Base-by-base conservation (phyloP, 2,888 invertebrate species). In the Crocallis elinguaria region DNA sequence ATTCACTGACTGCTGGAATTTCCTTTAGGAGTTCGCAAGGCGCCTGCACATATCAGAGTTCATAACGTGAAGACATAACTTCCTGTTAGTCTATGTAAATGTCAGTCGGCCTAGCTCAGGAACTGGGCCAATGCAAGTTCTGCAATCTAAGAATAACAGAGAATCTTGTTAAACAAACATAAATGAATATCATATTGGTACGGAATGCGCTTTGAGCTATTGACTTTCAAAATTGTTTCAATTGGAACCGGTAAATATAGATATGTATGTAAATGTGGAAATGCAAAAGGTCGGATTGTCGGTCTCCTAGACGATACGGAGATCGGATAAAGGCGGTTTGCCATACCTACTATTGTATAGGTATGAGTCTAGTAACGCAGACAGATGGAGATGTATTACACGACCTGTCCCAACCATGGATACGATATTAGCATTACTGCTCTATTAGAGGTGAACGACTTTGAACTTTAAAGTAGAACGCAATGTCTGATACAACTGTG, bases 51-150 rank as follows among this genome's bases (percentile, higher is more conserved):
- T 64, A 62, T 62, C 56, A 56, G 41, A 36, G 48, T 49, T 49
- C 45, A 54, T 48, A 56, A 41, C 38, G 41, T 56, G 49, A 51
- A 51, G 51, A 51, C 57, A 54, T 56, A 60, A 52, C 58, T 64
- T 57, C 50, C 53, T 56, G 57, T 62, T 56, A 50, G 49, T 56
- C 49, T 60, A 60, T 58, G 56, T 44, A 50, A 64, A 62, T 58
- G 53, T n/a, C 35, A 17, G 33, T 19, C 27, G 19, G 29, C 50
- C 37, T 27, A 13, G 30, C 43, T 48, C 41, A 37, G 46, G 56
- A 58, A 56, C 43, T 51, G 43, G 50, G 54, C 39, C 50, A 55
- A 51, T 37, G 30, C 38, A 30, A 52, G 49, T 52, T 33, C 32
- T 51, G 43, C 51, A 49, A 57, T 57, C 42, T 29, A 8, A 27